Evolutionary conservation across 2,113 vertebrate genomes (phyloP), one percentile per base, ranked within the genome.

Genomic region (Asarcornis scutulata): DNA sequence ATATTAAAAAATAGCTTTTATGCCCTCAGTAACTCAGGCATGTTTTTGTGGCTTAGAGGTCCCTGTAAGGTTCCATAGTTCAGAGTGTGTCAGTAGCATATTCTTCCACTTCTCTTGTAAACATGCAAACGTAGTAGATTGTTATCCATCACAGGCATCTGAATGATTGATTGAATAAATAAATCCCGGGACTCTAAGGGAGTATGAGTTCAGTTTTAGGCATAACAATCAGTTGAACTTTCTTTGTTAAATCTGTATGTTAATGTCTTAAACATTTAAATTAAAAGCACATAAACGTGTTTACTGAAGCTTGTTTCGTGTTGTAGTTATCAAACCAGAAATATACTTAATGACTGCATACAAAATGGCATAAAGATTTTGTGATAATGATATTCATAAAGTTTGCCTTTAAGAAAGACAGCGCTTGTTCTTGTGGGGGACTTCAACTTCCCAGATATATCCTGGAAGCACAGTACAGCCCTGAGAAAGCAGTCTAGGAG

Each of bases 271-370:
- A 88, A 58, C 10, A 95, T 82, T 42, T 81, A 90, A 97, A 96
- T 88, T 64, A 91, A 91, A 71, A 90, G 56, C 52, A 95, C 91
- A 87, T 92, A 60, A 50, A 93, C 40, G 53, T 77, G 27, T 4
- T n/a, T 86, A 93, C 71, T 90, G 90, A 91, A 88, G 38, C 78
- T 95, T 96, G 58, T n/a, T 82, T 75, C 56, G 82, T 29, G 55
- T 66, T 83, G 55, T 22, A 50, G 67, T 86, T 83, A 77, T 17
- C 63, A 86, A 88, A 77, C 15, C 0, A 0, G 29, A 90, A 95
- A 86, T 34, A 13, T 18, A 63, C 69, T 16, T 71, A 62, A 76
- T 77, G 23, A 14, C 21, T 94, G 58, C 5, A 1, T 91, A 60
- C 32, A 79, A 52, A 80, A 53, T 73, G 16, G 8, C 44, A 62